Percentiles rank a stretch among this genome's conserved stretches.
phyloP scores from a whole-genome alignment of 2,797 vertebrate genomes.

The Sebastes matsubarae region DNA sequence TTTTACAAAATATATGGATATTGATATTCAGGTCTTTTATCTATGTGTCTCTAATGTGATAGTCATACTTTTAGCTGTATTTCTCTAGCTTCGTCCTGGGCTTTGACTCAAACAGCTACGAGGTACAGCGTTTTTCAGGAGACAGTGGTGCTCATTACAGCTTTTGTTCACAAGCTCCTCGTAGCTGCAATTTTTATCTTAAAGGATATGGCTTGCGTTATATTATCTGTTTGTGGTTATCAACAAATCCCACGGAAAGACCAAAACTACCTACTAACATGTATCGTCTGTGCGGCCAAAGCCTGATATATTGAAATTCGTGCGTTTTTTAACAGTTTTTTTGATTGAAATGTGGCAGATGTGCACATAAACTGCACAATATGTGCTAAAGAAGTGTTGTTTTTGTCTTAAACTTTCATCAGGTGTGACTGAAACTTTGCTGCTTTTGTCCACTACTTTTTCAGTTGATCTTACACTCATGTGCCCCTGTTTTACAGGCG shows the following conservation, averaged over 20 bases:
- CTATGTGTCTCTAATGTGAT: constrained; percentile 83
- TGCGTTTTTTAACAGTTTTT: neutral
- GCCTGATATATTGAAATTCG: neutral
- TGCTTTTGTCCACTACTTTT: neutral
- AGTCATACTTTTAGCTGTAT: constrained; percentile 65
- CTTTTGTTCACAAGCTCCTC: constrained; percentile 14
- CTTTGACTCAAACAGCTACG: constrained; percentile 27
- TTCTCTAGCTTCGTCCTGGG: constrained; percentile 58
- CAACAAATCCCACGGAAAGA: constrained; percentile 13
- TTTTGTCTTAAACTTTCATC: neutral
- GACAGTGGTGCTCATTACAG: constrained; percentile 25
- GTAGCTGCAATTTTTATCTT: constrained; percentile 6
- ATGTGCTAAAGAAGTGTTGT: neutral
- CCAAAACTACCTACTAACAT: neutral
- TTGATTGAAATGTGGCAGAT: neutral
- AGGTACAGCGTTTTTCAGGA: constrained; percentile 17
- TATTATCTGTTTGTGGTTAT: neutral
- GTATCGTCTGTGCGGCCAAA: neutral
- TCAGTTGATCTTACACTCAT: neutral
- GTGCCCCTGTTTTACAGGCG: neutral
- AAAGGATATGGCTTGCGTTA: neutral
- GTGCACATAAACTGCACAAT: neutral
- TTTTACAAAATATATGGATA: constrained; percentile 86
- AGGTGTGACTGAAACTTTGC: neutral
- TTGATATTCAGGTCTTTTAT: constrained; percentile 99